Evolutionary conservation across 2,888 invertebrate species (phyloP), one percentile per base, ranked within the genome.

Genomic region (Torymus texanus): DNA sequence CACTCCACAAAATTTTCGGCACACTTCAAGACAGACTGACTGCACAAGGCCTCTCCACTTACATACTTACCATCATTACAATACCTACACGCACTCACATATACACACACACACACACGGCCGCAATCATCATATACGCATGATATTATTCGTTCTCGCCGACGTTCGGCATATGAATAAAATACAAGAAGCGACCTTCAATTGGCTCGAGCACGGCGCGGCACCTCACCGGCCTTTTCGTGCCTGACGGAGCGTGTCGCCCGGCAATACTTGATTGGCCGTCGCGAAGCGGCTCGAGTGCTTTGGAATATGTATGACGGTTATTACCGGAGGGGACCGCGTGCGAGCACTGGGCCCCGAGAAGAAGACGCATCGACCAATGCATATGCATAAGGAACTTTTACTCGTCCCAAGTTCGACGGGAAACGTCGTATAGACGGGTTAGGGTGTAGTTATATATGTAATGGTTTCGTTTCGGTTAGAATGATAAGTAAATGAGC

Each of bases 131-230:
- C 8, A 41, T 41, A 41, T 8, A 41, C 41, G 41, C 41, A 41
- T 21, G 21, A 21, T 66, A 58, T 63, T 62, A 16, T 53, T 61
- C 50, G 29, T 13, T 1, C 50, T 14, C 16, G 29, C 13, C 58
- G 16, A 13, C 24, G 14, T 21, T 67, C 61, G 66, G 41, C 61
- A 67, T 61, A 74, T 71, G 67, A 79, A 79, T 75, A 79, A 79
- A 75, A 75, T 68, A 66, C 67, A 72, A 75, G 66, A 66, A 75
- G 66, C 62, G 79, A 76, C 75, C 76, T 76, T 75, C 79, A 41
- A 65, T 62, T 75, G 71, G 58, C 71, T 53, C 18, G 11, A n/a
- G n/a, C n/a, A n/a, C n/a, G n/a, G 18, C 59, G 18, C 29, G 14
- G 56, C n/a, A 24, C 50, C 66, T 13, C 53, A 4, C 12, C 65